These are phyloP conservation scores for Pimpla rufipes DNA, from an alignment of 2,888 invertebrate species.

Conservation along the genomic window DNA sequence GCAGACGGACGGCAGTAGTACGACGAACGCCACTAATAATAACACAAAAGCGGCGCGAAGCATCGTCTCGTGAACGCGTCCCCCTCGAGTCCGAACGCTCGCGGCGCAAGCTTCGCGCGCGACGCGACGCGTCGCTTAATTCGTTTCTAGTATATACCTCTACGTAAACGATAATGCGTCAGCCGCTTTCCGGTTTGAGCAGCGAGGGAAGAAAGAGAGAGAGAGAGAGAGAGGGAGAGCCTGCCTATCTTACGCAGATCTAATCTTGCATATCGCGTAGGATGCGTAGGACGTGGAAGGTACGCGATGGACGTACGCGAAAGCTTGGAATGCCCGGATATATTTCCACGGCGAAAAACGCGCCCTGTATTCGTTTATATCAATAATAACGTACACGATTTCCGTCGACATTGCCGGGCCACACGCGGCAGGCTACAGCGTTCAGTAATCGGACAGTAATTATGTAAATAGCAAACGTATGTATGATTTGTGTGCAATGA, in stretches of 20 bases:
- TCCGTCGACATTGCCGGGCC: conserved; percentile 21
- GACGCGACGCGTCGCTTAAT: conserved; percentile 28
- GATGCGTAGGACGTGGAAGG: neutral
- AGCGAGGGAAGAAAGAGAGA: neutral
- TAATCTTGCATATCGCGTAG: conserved; percentile 25
- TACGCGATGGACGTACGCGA: neutral
- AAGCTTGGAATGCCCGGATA: conserved; percentile 17
- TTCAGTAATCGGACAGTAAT: conserved; percentile 43
- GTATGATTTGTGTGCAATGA: conserved; percentile 77
- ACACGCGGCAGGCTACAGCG: conserved; percentile 28
- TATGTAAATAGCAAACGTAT: conserved; percentile 70
- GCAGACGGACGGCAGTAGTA: conserved; percentile 79
- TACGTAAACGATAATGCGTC: conserved; percentile 58
- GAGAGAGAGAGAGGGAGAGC: neutral
- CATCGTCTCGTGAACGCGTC: conserved; percentile 80
- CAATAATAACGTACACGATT: conserved; percentile 8
- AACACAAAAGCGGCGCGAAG: conserved; percentile 78
- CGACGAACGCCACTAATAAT: conserved; percentile 74
- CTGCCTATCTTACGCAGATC: conserved; percentile 13
- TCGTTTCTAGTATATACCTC: conserved; percentile 47
- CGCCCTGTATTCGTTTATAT: conserved; percentile 5
- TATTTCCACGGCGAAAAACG: conserved; percentile 11
- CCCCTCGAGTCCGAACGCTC: neutral
- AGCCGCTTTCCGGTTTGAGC: conserved; percentile 47
- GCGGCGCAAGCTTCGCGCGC: conserved; percentile 1